Base-by-base conservation (phyloP, 92 coral and sea anemone genomes). In the Meandrina meandrites region DNA sequence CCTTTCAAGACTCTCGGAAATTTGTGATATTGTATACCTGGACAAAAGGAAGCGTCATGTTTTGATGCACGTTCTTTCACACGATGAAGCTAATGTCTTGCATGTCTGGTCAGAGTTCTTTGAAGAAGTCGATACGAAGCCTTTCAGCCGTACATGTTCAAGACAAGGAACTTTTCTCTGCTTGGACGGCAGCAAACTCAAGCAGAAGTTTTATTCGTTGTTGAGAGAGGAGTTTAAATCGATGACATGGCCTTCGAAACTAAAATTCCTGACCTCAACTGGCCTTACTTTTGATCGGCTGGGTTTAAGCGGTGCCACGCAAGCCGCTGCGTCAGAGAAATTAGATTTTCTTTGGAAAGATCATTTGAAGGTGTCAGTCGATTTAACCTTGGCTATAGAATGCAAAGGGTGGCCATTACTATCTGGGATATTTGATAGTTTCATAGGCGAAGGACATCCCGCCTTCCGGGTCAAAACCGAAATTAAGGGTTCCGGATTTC, bases 141-240 rank as follows among this genome's bases (percentile, higher is more conserved):
- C 73, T 56, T 11, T 40, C 28, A 17, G 58, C 42, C 60, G 60
- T 35, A 42, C 57, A 27, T 8, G 32, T 28, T 47, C 81, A 5
- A 19, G 11, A 15, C 73, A 60, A 22, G 22, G 31, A 2, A 79
- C 81, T 17, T 32, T 75, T 47, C 73, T 60, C 47, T 75, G 64
- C 31, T 62, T 84, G 32, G 71, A 84, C 54, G 76, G 81, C 27
- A 75, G 81, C 28, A 84, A 19, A 30, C 75, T 84, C 21, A 84
- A 84, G 75, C 75, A 84, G 81, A 84, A n/a, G 62, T 84, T 75
- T 45, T 84, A 75, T 76, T 84, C 81, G 13, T 76, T 84, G 58
- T 18, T 75, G 18, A 75, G 88, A 84, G 88, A 84, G 80, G 81
- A 81, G 22, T 76, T 84, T 42, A 84, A 62, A 84, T 58, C 75